Base-by-base conservation (phyloP, 2,113 vertebrate genomes). In the Phyllopteryx taeniolatus region DNA sequence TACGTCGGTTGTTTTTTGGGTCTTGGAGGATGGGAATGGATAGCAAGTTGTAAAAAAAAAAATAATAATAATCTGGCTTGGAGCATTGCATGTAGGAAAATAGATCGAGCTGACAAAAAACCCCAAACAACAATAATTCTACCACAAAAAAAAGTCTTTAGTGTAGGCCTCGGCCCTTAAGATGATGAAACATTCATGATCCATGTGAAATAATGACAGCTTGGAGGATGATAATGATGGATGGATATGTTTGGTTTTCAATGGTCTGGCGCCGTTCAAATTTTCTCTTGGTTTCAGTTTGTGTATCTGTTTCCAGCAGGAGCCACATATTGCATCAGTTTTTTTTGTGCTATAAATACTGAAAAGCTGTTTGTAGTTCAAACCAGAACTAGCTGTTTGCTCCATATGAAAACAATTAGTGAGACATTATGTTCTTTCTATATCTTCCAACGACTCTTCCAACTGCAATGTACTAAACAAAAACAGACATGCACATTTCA, bases 311-410 rank as follows among this genome's bases (percentile, higher is more conserved):
- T 46, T 68, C 70, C 54, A 44, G 5, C 2, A 65, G 27, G 67
- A 73, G 66, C 51, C 27, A 43, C 22, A 31, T 14, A 12, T 71
- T 76, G 70, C 67, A 73, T 71, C 64, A 76, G 51, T 56, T 65
- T 20, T 31, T 20, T 75, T 57, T 70, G 47, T 47, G 13, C 31
- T 56, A 22, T 22, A 6, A 22, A 56, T 22, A 56, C 20, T 22
- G 1, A 11, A 56, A n/a, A 56, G 53, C 8, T 56, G 53, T 11
- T 56, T 22, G 53, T 56, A 39, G 33, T 12, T 60, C 59, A 62
- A 62, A 39, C 33, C 31, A 6, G 33, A 62, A 60, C 31, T 15
- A 22, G 20, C 20, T 22, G 0, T 56, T 56, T 4, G n/a, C 20
- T 10, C 53, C 53, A 22, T 22, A 11, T 11, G 53, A 11, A 54